phyloP scores from a whole-genome alignment of 1,140 invertebrate genomes.

The Pissodes strobi region DNA sequence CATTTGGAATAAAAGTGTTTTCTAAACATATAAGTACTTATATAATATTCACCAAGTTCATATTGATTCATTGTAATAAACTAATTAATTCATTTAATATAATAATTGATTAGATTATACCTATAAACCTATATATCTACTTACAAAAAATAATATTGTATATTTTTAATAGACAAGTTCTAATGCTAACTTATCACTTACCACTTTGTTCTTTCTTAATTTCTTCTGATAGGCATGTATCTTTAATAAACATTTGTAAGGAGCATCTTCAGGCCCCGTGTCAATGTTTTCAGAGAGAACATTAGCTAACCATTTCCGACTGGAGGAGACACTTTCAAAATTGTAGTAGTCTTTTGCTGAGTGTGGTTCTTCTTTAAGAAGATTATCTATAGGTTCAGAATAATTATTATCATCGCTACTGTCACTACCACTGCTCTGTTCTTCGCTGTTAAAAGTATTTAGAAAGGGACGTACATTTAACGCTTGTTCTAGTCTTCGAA shows the following conservation, averaged over 20 bases:
- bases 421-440: conserved; percentile 59
- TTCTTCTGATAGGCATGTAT: conserved; percentile 45
- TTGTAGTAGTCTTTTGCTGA: conserved; percentile 47
- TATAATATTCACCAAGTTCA: too few relatives aligned
- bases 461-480: conserved; percentile 82
- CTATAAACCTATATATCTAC: too few relatives aligned
- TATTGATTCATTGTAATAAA: too few relatives aligned
- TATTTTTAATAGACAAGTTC: too few relatives aligned
- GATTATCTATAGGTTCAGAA: conserved; percentile 50
- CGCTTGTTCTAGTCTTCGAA: conserved; percentile 82
- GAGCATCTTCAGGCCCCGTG: conserved; percentile 37
- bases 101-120: too few relatives aligned
- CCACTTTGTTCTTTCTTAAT: conserved; percentile 41
- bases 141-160: too few relatives aligned
- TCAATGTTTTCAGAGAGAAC: conserved; percentile 50
- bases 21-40: too few relatives aligned
- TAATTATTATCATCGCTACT: conserved; percentile 52
- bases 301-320: conserved; percentile 49
- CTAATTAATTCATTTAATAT: too few relatives aligned
- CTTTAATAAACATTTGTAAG: conserved; percentile 40
- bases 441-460: conserved; percentile 62
- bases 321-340: conserved; percentile 40
- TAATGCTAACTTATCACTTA: too few relatives aligned
- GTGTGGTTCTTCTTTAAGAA: conserved; percentile 45
- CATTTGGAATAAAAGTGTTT: too few relatives aligned